Evolutionary conservation across 2,888 invertebrate genomes (phyloP).

Genomic region (Habroteleia sp.): DNA sequence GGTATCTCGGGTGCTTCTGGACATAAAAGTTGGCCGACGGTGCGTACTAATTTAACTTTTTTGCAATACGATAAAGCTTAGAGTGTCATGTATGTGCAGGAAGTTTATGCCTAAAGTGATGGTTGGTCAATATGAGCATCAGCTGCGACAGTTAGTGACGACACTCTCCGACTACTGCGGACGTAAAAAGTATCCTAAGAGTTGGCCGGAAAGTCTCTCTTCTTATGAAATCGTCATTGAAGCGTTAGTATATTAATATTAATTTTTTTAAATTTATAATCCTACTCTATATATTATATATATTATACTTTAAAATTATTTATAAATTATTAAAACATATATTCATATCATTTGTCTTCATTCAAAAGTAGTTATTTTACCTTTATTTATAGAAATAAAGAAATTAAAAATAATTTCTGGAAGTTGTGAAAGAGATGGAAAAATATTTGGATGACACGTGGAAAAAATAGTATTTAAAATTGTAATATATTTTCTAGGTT

Average conservation of each 20-base stretch:
- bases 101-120: slow-evolving; percentile 96
- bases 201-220: slow-evolving; percentile 88
- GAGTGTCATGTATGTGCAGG: slow-evolving; percentile 83
- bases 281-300: no score
- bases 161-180: slow-evolving; percentile 90
- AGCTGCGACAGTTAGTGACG: slow-evolving; percentile 91
- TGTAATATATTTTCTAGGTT: no score
- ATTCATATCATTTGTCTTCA: no score
- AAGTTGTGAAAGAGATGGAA: no score
- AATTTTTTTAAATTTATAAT: no score
- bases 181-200: slow-evolving; percentile 85
- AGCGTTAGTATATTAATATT: slow-evolving; percentile 86
- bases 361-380: no score
- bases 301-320: no score
- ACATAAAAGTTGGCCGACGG: slow-evolving; percentile 92
- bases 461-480: no score
- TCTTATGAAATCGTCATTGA: slow-evolving; percentile 93
- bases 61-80: slow-evolving; percentile 77
- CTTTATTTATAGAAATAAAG: no score
- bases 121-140: slow-evolving; percentile 91
- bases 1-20: slow-evolving; percentile 90
- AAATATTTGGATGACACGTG: no score
- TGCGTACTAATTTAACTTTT: slow-evolving; percentile 79
- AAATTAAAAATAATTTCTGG: no score
- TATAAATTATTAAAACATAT: no score